These are phyloP conservation scores for Aspiorhynchus laticeps DNA, from an alignment of 2,113 vertebrate species.

Conservation along the genomic window DNA sequence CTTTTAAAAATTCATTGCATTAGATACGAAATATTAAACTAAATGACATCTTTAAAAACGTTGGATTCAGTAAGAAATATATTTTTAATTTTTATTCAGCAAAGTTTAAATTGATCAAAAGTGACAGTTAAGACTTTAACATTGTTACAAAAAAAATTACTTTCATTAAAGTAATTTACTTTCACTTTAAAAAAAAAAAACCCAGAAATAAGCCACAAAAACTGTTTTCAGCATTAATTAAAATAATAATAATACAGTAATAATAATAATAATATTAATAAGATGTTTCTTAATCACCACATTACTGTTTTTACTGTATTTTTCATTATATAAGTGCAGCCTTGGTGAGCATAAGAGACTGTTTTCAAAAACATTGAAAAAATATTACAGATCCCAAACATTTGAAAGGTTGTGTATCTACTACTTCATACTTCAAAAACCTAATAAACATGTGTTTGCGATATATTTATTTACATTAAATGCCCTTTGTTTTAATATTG, in stretches of 20 bases:
- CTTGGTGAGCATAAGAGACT: not conserved
- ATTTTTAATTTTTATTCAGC: not conserved
- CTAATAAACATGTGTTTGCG: not conserved
- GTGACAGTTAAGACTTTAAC: too few species aligned
- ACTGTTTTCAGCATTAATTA: not conserved
- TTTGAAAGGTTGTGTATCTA: not conserved
- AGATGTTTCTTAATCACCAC: not conserved
- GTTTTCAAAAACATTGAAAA: not conserved
- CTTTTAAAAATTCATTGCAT: not conserved
- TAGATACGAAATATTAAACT: not conserved
- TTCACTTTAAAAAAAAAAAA: too few species aligned
- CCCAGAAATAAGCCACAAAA: not conserved
- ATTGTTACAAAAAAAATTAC: too few species aligned
- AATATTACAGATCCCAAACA: not conserved
- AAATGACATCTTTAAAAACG: not conserved
- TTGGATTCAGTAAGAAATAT: not conserved
- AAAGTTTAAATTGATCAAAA: not conserved
- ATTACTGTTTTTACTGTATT: not conserved
- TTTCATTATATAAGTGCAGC: not conserved
- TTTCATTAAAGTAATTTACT: too few species aligned
- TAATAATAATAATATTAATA: not conserved
- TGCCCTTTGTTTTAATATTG: not conserved
- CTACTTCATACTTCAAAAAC: not conserved
- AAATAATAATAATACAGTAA: not conserved
- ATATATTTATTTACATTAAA: not conserved